phyloP scores from a whole-genome alignment of 2,113 vertebrate genomes.

The Cyphomyrus plagiostoma region DNA sequence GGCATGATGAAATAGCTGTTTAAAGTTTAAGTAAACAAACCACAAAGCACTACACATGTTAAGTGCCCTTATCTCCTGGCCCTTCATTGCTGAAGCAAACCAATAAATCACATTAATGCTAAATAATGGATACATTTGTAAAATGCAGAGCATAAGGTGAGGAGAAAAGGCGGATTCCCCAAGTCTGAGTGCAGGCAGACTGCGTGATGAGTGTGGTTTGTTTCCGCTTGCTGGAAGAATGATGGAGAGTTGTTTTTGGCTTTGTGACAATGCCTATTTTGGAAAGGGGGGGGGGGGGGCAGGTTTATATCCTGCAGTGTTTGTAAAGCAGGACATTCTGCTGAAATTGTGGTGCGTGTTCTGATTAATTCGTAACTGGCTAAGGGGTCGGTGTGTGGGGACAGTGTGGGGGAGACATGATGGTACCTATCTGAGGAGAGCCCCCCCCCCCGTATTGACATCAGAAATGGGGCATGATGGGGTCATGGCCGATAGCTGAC shows the following conservation, averaged over 20 bases:
- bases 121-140: not conserved
- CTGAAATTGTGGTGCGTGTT: not conserved
- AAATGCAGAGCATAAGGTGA: not conserved
- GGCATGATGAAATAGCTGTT: not conserved
- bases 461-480: not conserved
- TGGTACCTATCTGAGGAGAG: not conserved
- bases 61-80: not conserved
- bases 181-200: not conserved
- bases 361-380: not conserved
- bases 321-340: not conserved
- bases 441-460: not conserved
- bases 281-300: not conserved
- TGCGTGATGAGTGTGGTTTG: not conserved
- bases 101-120: not conserved
- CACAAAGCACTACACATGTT: constrained; percentile 3
- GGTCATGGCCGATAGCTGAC: not conserved
- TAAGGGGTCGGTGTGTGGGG: not conserved
- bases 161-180: not conserved
- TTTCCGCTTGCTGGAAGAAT: not conserved
- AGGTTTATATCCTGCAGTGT: not conserved
- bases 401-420: not conserved
- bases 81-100: not conserved
- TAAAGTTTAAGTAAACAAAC: constrained; percentile 11
- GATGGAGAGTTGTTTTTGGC: not conserved
- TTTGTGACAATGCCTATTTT: not conserved